Base-by-base conservation (phyloP, 2,888 invertebrate species). In the Helleia helle region DNA sequence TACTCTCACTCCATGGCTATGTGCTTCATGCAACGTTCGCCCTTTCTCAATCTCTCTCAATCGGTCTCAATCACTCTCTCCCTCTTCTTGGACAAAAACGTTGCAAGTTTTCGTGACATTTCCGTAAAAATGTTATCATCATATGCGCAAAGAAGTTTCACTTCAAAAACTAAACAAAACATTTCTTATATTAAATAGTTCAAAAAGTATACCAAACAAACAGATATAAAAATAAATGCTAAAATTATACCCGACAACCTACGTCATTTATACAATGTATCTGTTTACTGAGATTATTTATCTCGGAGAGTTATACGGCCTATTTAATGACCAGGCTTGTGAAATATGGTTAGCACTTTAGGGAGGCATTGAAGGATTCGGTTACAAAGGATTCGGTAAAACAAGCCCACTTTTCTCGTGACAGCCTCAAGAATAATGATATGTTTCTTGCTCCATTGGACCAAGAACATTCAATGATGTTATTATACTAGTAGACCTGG, bases 251-350 rank as follows among this genome's bases (percentile, higher is more conserved):
- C 59, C 58, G 44, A 25, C n/a, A n/a, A n/a, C n/a, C n/a, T n/a
- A 44, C 48, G 54, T 42, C 51, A 54, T 58, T 61, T 54, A 44
- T 53, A 48, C 50, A 51, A 57, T 55, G 48, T 55, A 58, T 55
- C 62, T 66, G 63, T 65, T 65, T 58, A 59, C 40, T 38, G 41
- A 29, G 42, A 38, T 46, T 45, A 43, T 49, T 38, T 48, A 46
- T 46, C 43, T 44, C 29, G 3, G 22, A 34, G 18, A 2, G 18
- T 34, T 34, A 22, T 12, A 42, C 43, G 41, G 46, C 47, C 49
- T 51, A 49, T 52, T 52, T 55, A 56, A 55, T 56, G 55, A 55
- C 51, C 47, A 48, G 49, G 41, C 45, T 43, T 39, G 52, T 53
- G 52, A 58, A 53, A 51, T 53, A 58, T 56, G 43, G 49, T 42